Evolutionary conservation across 2,888 invertebrate genomes (phyloP).

Genomic region (Dryadula phaetusa): DNA sequence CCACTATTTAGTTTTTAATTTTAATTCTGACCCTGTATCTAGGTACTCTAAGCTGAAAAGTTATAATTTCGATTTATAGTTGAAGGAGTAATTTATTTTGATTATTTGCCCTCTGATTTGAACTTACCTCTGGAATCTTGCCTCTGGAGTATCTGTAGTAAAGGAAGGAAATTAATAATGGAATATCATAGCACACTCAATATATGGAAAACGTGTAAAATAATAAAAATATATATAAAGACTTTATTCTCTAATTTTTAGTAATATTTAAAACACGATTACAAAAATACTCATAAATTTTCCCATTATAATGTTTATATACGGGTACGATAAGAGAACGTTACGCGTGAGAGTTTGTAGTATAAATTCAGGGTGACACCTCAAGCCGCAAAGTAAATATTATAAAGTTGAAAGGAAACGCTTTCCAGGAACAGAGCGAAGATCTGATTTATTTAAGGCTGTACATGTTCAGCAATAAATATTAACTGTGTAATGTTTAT

Average conservation of each 20-base stretch:
- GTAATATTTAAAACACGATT: not conserved
- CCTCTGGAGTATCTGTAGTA: no score
- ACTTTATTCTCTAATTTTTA: not conserved
- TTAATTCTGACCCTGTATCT: no score
- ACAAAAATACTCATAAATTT: conserved; percentile 5
- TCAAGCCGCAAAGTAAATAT: conserved; percentile 41
- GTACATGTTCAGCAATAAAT: conserved; percentile 12
- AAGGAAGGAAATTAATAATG: no score
- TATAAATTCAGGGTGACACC: conserved; percentile 35
- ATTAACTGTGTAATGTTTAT: not conserved
- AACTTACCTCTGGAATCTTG: no score
- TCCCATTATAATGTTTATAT: conserved; percentile 8
- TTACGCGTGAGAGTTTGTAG: conserved; percentile 29
- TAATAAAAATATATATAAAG: no score
- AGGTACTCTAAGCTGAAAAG: no score
- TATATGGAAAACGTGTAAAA: no score
- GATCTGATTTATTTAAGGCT: conserved; percentile 20
- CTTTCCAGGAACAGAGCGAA: conserved; percentile 13
- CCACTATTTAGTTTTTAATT: no score
- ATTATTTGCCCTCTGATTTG: no score
- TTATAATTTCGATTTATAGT: no score
- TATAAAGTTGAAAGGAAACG: conserved; percentile 34
- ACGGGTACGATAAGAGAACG: not conserved
- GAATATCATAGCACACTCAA: no score
- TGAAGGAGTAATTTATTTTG: no score